A percentile compares a stretch with the other conserved stretches of the same genome.
phyloP scores from a whole-genome alignment of 2,797 vertebrate species.

The Helarctos malayanus region DNA sequence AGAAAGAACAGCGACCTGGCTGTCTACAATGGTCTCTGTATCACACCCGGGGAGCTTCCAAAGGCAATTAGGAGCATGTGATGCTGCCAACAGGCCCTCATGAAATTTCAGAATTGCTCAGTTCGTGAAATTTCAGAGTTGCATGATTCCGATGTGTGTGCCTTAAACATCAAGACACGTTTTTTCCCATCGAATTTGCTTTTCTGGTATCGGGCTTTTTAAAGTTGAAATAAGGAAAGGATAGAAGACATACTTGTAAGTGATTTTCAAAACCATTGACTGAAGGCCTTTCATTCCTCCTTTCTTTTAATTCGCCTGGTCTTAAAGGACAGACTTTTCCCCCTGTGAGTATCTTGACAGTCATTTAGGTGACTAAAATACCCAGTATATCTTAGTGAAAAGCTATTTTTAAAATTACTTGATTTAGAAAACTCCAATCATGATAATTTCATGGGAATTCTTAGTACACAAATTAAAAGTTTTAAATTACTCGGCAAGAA shows the following conservation, averaged over 20 bases:
- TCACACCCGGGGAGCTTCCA: neutral
- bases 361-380: constrained; percentile 62
- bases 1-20: neutral
- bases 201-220: neutral
- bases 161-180: neutral
- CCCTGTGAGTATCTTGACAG: constrained; percentile 34
- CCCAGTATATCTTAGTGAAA: constrained; percentile 64
- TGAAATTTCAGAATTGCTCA: neutral
- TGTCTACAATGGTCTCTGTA: fast-evolving
- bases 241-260: neutral
- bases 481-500: constrained; percentile 72
- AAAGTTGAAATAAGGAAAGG: constrained; percentile 26
- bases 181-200: neutral
- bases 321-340: neutral
- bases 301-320: neutral
- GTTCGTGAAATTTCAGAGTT: neutral
- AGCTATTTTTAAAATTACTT: constrained; percentile 83
- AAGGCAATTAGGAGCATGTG: neutral
- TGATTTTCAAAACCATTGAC: neutral
- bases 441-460: constrained; percentile 77
- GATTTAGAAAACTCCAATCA: constrained; percentile 82
- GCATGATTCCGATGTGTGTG: neutral
- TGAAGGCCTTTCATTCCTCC: neutral
- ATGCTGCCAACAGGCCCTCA: neutral
- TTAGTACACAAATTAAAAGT: constrained; percentile 78